Evolutionary conservation across 2,113 vertebrate genomes (phyloP).

Genomic region (Telmatochromis brachygnathus): DNA sequence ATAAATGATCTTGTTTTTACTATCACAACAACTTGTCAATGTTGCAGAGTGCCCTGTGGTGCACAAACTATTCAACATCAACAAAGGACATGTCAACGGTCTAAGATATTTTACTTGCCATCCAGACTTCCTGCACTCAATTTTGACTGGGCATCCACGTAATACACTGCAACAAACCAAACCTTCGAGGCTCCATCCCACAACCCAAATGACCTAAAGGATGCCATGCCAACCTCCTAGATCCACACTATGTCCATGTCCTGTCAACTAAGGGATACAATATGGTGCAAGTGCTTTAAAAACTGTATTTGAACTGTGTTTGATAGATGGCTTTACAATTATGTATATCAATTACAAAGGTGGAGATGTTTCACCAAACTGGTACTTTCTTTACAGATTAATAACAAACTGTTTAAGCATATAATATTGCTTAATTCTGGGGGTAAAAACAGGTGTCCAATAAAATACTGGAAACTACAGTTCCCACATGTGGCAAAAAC

Average conservation of each 20-base stretch:
- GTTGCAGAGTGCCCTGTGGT: background rate
- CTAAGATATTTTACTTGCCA: background rate
- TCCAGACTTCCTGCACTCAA: background rate
- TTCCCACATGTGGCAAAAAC: background rate
- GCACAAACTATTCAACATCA: background rate
- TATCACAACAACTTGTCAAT: background rate
- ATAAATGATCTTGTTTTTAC: background rate
- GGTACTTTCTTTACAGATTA: background rate
- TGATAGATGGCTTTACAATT: background rate
- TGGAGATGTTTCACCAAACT: background rate
- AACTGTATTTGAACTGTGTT: background rate
- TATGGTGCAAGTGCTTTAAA: background rate
- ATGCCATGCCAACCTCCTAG: background rate
- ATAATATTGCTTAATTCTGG: background rate
- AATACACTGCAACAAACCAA: background rate
- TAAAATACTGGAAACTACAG: background rate
- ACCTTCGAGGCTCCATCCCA: background rate
- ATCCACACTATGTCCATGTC: background rate
- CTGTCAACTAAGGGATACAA: background rate
- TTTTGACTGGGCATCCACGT: background rate
- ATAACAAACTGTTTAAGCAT: conserved; percentile 1
- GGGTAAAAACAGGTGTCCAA: background rate
- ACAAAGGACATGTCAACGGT: background rate
- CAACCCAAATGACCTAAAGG: background rate
- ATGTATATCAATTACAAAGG: background rate